phyloP scores from a whole-genome alignment of 2,113 vertebrate species.

The Oryzias woworae region DNA sequence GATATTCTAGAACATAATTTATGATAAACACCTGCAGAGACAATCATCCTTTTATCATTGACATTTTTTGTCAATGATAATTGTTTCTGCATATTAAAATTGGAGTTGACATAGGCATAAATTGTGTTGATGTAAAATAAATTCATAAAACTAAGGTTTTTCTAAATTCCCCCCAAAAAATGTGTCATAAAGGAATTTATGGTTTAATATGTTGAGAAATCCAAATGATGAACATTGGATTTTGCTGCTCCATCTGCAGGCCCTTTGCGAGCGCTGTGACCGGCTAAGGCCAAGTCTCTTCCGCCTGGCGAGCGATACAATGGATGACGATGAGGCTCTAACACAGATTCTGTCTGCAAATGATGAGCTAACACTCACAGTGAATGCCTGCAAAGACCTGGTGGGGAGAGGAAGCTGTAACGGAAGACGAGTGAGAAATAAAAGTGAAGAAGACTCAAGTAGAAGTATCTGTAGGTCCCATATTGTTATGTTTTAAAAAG shows the following conservation, averaged over 20 bases:
- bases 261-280: slow-evolving; percentile 79
- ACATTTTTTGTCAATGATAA: no score
- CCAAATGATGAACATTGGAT: neutral
- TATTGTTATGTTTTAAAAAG: neutral
- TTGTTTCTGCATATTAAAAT: no score
- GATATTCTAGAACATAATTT: no score
- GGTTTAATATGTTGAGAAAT: neutral
- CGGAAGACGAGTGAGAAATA: slow-evolving; percentile 17
- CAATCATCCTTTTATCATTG: no score
- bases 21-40: no score
- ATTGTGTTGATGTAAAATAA: no score
- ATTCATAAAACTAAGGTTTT: no score
- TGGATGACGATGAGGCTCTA: slow-evolving; percentile 80
- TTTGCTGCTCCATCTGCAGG: slow-evolving; percentile 56
- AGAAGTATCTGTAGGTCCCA: slow-evolving; percentile 33
- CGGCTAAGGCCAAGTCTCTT: slow-evolving; percentile 85
- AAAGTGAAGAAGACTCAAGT: slow-evolving; percentile 27
- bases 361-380: slow-evolving; percentile 75
- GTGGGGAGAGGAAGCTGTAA: slow-evolving; percentile 42
- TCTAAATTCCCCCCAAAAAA: no score
- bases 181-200: neutral
- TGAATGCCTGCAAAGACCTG: slow-evolving; percentile 76
- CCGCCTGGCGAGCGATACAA: slow-evolving; percentile 83
- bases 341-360: slow-evolving; percentile 84
- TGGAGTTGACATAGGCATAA: no score